phyloP scores from a whole-genome alignment of 2,113 vertebrate genomes.

The Irena cyanogastra region DNA sequence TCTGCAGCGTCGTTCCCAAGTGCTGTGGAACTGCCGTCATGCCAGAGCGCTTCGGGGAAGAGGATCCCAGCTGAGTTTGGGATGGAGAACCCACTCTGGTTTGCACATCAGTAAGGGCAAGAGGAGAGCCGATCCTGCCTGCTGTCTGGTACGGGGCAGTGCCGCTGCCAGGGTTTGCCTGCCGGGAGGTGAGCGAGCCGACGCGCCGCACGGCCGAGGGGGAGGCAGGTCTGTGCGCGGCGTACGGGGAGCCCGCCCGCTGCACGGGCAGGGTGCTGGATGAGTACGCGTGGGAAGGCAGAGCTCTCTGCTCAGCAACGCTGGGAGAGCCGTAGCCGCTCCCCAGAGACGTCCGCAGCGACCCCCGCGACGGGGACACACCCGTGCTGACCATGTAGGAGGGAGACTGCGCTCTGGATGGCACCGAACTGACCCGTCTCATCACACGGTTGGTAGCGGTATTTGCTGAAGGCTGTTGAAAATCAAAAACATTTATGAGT shows the following conservation, averaged over 20 bases:
- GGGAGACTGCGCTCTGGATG: constrained; percentile 92
- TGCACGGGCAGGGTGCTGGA: constrained; percentile 85
- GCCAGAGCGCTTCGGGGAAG: constrained; percentile 82
- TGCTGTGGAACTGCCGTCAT: constrained; percentile 93
- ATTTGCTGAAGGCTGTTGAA: constrained; percentile 71
- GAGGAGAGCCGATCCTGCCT: constrained; percentile 81
- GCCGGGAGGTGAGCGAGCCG: constrained; percentile 78
- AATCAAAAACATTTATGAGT: background rate
- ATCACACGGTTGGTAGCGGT: constrained; percentile 79
- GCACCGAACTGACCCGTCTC: constrained; percentile 93
- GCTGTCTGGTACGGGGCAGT: constrained; percentile 78
- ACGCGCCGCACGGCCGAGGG: constrained; percentile 80
- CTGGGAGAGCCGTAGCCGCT: constrained; percentile 86
- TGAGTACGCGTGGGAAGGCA: constrained; percentile 79
- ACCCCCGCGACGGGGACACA: constrained; percentile 87
- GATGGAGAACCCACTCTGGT: constrained; percentile 70
- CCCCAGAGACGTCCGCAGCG: constrained; percentile 84
- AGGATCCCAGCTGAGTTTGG: constrained; percentile 80
- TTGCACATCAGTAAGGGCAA: constrained; percentile 76
- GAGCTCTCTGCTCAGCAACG: constrained; percentile 79
- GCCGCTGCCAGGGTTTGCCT: constrained; percentile 69
- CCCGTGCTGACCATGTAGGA: constrained; percentile 79
- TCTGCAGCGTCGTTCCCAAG: constrained; percentile 84
- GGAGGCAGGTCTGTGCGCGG: constrained; percentile 79
- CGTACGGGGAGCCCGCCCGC: constrained; percentile 80